phyloP scores from a whole-genome alignment of 1,140 invertebrate species.

The Drosophila melanica region DNA sequence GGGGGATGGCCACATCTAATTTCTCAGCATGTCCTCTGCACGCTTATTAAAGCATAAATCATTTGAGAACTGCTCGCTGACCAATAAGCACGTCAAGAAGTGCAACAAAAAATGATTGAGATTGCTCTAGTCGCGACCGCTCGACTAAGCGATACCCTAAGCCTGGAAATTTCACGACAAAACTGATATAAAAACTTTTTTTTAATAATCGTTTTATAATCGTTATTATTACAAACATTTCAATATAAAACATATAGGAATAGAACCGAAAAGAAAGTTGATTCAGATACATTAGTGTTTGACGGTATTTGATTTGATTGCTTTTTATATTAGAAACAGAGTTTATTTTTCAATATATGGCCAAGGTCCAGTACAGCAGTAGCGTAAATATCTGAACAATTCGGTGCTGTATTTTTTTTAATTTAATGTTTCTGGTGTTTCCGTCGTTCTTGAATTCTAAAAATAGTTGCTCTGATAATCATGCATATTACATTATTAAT shows the following conservation, averaged over 20 bases:
- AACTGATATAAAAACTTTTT: no score
- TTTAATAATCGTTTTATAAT: no score
- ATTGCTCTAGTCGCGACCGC: no score
- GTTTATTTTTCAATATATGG: no score
- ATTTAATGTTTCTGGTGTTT: neutral
- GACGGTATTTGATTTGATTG: no score
- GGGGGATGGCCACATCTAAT: slow-evolving; percentile 60
- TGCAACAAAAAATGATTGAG: slow-evolving; percentile 19
- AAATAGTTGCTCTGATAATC: neutral
- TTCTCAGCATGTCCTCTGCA: slow-evolving; percentile 69
- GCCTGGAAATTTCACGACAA: no score
- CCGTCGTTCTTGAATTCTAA: neutral
- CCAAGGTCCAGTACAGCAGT: slow-evolving; percentile 24
- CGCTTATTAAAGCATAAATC: slow-evolving; percentile 81
- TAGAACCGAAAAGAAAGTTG: no score
- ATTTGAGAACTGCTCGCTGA: slow-evolving; percentile 48
- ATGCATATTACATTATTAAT: neutral
- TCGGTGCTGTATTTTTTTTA: slow-evolving; percentile 22
- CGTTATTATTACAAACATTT: no score
- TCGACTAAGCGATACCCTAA: no score
- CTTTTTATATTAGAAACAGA: no score
- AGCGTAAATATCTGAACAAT: slow-evolving; percentile 26
- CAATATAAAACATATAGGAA: no score
- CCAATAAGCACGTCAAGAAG: slow-evolving; percentile 57
- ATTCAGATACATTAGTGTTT: no score